These are phyloP conservation scores for Pleuronectes platessa DNA, from an alignment of 2,113 vertebrate genomes.

Conservation along the genomic window DNA sequence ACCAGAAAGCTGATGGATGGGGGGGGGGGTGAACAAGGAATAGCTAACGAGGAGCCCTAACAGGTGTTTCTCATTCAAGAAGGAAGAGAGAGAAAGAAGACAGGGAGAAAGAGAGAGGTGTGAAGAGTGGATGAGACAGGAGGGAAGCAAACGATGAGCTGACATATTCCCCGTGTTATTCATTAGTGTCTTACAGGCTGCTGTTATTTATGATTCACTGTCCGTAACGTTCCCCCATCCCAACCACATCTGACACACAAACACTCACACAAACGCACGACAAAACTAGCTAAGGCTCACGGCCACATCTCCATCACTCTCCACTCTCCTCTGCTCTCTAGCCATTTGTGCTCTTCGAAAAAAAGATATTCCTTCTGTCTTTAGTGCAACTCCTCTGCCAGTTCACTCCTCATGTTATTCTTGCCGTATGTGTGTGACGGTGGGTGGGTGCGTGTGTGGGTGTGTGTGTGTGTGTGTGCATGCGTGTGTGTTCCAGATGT, in stretches of 20 bases:
- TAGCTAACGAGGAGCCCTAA: slow-evolving; percentile 50
- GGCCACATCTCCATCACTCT: slow-evolving; percentile 26
- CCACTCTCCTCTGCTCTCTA: background rate
- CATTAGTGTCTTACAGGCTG: slow-evolving; percentile 72
- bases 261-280: background rate
- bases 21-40: slow-evolving; percentile 46
- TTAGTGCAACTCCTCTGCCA: background rate
- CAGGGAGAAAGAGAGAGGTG: background rate
- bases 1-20: slow-evolving; percentile 52
- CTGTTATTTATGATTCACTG: slow-evolving; percentile 71
- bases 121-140: slow-evolving; percentile 24
- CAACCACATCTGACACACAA: too few species aligned
- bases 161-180: slow-evolving; percentile 75
- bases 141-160: slow-evolving; percentile 49
- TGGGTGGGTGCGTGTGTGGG: too few species aligned
- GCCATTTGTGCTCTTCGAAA: background rate
- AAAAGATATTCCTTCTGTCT: too few species aligned
- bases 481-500: too few species aligned
- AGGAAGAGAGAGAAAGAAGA: slow-evolving; percentile 27
- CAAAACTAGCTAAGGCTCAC: slow-evolving; percentile 11
- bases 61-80: slow-evolving; percentile 79
- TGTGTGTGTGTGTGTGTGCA: too few species aligned
- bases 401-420: slow-evolving; percentile 16
- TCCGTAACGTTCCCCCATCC: slow-evolving; percentile 41
- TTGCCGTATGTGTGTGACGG: background rate